Percentiles rank a stretch among this genome's conserved stretches.
These are phyloP conservation scores for Fundulus diaphanus DNA, from an alignment of 2,797 vertebrate species.

Conservation along the genomic window DNA sequence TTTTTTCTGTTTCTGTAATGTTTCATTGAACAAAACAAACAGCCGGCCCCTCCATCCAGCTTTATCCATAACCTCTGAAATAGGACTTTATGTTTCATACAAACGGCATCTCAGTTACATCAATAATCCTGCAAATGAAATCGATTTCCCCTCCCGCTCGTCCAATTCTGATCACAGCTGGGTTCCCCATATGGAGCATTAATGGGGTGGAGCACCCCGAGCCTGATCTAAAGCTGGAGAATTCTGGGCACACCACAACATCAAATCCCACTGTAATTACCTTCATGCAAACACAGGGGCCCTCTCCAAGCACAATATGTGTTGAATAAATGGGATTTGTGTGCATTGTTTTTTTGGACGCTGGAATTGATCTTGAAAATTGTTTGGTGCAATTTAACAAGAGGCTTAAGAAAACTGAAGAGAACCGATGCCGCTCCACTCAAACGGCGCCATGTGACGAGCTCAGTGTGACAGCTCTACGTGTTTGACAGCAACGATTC, in stretches of 20 bases:
- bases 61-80: slow-evolving; percentile 84
- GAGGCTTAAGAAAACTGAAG: slow-evolving; percentile 74
- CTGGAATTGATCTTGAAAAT: slow-evolving; percentile 82
- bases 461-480: slow-evolving; percentile 50
- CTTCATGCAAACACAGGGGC: slow-evolving; percentile 83
- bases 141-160: slow-evolving; percentile 86
- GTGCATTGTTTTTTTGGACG: slow-evolving; percentile 77
- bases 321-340: slow-evolving; percentile 82
- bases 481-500: slow-evolving; percentile 60
- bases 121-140: slow-evolving; percentile 88
- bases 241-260: slow-evolving; percentile 85
- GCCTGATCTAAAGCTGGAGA: slow-evolving; percentile 83
- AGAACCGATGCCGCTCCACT: slow-evolving; percentile 55
- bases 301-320: slow-evolving; percentile 76
- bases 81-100: slow-evolving; percentile 87
- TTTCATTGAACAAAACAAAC: slow-evolving; percentile 84
- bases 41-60: slow-evolving; percentile 77
- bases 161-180: slow-evolving; percentile 88
- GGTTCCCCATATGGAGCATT: slow-evolving; percentile 85
- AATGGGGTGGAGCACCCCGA: slow-evolving; percentile 84
- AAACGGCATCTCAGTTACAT: slow-evolving; percentile 83
- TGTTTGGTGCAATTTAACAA: slow-evolving; percentile 81
- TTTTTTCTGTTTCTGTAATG: slow-evolving; percentile 78
- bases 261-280: slow-evolving; percentile 88
- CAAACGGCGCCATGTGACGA: slow-evolving; percentile 59